Conservation (phyloP, 2,797 vertebrate genomes). For the Gadopsis marmoratus region DNA sequence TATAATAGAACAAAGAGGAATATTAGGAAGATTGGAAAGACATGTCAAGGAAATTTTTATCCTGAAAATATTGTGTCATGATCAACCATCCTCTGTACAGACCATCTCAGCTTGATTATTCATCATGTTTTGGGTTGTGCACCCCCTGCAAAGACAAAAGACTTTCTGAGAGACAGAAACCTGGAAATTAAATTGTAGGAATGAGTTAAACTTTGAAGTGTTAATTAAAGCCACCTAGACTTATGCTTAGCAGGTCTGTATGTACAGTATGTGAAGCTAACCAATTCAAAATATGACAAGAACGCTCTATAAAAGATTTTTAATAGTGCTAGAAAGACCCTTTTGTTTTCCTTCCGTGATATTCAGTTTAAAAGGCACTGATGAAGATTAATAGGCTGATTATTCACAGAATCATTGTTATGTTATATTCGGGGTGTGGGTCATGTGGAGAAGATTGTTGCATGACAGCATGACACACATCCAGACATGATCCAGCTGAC, state of each 20-base stretch:
- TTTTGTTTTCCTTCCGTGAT: not conserved
- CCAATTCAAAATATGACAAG: not conserved
- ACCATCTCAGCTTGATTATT: conserved; percentile 28
- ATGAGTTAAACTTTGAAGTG: conserved; percentile 20
- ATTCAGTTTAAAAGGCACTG: not conserved
- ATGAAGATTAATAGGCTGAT: not conserved
- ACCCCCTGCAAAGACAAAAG: conserved; percentile 36
- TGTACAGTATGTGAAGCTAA: not conserved
- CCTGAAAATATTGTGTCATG: conserved; percentile 25
- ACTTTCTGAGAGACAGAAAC: conserved; percentile 15
- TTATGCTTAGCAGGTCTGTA: conserved; percentile 8
- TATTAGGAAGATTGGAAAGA: not conserved
- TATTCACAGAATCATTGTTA: not conserved
- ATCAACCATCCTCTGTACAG: conserved; percentile 43
- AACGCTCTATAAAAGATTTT: not conserved
- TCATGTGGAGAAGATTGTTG: not conserved
- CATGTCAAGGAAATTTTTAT: conserved; percentile 33
- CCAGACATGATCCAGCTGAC: not conserved
- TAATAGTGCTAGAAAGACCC: not conserved
- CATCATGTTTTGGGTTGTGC: conserved; percentile 31
- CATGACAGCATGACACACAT: not conserved
- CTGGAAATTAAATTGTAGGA: conserved; percentile 12
- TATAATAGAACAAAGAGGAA: not conserved
- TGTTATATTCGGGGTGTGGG: not conserved
- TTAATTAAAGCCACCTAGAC: conserved; percentile 32